Conservation (phyloP, 2,888 invertebrate genomes). For the Venustoraphidia nigricollis region DNA sequence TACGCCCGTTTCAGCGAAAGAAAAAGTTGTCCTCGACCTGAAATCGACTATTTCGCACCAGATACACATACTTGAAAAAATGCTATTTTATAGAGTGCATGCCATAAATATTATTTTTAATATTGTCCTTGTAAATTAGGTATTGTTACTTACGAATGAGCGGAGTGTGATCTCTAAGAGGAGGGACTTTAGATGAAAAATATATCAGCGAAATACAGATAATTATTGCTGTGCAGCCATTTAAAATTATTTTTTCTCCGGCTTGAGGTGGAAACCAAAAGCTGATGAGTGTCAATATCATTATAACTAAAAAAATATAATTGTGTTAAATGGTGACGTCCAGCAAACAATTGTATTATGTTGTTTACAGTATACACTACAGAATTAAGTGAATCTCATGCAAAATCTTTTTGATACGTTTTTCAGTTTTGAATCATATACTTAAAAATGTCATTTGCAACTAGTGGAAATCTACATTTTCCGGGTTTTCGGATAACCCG, state of each 20-base stretch:
- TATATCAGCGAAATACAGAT: slow-evolving; percentile 45
- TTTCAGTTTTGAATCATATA: too few relatives aligned
- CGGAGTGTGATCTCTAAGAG: slow-evolving; percentile 36
- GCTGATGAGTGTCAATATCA: slow-evolving; percentile 38
- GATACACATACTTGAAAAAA: too few relatives aligned
- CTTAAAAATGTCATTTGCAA: too few relatives aligned
- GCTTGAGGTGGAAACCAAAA: slow-evolving; percentile 53
- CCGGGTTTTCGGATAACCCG: too few relatives aligned
- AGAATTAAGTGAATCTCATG: background rate
- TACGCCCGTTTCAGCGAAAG: too few relatives aligned
- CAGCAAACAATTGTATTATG: too few relatives aligned
- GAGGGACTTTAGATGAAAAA: slow-evolving; percentile 41
- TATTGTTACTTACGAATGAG: slow-evolving; percentile 31
- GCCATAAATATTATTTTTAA: background rate
- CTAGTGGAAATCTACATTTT: too few relatives aligned
- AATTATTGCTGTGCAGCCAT: slow-evolving; percentile 39
- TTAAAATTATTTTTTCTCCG: slow-evolving; percentile 46
- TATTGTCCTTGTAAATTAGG: background rate
- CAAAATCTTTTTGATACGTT: too few relatives aligned
- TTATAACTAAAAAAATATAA: slow-evolving; percentile 31
- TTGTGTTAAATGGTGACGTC: background rate
- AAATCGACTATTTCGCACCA: too few relatives aligned
- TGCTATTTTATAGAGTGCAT: background rate
- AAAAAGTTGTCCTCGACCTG: too few relatives aligned
- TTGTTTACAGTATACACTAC: too few relatives aligned